Conservation (phyloP, 2,888 invertebrate species). For the Crematogaster levior region DNA sequence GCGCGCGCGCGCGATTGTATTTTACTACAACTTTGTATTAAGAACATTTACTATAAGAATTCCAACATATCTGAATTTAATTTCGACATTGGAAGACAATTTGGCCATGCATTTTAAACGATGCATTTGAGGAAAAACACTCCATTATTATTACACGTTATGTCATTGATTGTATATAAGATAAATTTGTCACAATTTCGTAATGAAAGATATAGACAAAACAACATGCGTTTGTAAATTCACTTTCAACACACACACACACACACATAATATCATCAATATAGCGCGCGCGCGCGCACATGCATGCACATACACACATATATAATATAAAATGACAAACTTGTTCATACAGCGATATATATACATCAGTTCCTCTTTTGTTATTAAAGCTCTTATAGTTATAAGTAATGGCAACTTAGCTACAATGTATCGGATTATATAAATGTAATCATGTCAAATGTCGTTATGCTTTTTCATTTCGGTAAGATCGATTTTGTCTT, state of each 20-base stretch:
- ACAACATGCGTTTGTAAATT: not conserved
- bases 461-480: not conserved
- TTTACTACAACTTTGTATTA: conserved; percentile 7
- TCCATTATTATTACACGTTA: conserved; percentile 42
- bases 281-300: too few relatives aligned
- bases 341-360: conserved; percentile 49
- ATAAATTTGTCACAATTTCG: conserved; percentile 15
- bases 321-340: conserved; percentile 43
- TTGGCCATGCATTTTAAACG: conserved; percentile 17
- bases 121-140: conserved; percentile 37
- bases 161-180: conserved; percentile 9
- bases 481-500: not conserved
- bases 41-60: conserved; percentile 4
- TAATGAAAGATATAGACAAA: conserved; percentile 12
- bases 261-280: too few relatives aligned
- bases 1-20: too few relatives aligned
- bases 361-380: conserved; percentile 51
- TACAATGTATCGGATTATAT: conserved; percentile 24
- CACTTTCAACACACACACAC: too few relatives aligned
- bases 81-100: conserved; percentile 34
- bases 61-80: not conserved
- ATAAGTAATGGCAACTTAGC: conserved; percentile 54
- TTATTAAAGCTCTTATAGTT: conserved; percentile 40
- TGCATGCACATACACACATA: too few relatives aligned
- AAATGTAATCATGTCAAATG: conserved; percentile 8